phyloP scores from a whole-genome alignment of 2,113 vertebrate species.

The Gobio gobio region DNA sequence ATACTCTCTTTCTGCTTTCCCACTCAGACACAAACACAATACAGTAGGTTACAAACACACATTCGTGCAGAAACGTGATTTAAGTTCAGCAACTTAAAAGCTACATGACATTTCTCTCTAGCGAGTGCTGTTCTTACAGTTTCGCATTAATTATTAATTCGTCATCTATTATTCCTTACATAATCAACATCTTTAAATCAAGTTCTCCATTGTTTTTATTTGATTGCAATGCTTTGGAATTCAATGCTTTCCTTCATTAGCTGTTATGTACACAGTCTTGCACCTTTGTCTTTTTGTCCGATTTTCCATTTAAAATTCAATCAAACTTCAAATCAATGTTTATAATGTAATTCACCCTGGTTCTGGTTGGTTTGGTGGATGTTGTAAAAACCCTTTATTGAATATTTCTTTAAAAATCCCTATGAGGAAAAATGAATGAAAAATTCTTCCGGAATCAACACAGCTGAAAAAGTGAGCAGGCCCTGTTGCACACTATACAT shows the following conservation, averaged over 20 bases:
- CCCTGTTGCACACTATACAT: background rate
- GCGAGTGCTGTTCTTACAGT: no score
- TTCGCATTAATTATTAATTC: no score
- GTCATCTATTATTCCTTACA: no score
- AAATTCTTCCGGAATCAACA: background rate
- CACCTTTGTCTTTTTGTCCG: background rate
- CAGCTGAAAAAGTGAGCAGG: background rate
- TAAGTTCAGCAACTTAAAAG: no score
- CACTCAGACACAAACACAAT: no score
- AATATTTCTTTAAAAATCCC: background rate
- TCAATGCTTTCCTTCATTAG: background rate
- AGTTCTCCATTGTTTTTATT: background rate
- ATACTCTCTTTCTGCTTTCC: no score
- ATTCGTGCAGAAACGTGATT: no score
- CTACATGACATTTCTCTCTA: no score
- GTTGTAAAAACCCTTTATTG: background rate
- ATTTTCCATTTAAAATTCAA: background rate
- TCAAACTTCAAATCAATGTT: background rate
- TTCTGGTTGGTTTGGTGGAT: background rate
- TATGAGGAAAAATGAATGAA: background rate
- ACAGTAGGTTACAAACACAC: no score
- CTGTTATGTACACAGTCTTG: background rate
- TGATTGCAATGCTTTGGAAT: no score
- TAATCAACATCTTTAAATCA: background rate
- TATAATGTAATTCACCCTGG: background rate